A percentile compares a stretch with the other conserved stretches of the same genome.
Evolutionary conservation across 2,888 invertebrate species (phyloP).

Genomic region (Noctua pronuba): DNA sequence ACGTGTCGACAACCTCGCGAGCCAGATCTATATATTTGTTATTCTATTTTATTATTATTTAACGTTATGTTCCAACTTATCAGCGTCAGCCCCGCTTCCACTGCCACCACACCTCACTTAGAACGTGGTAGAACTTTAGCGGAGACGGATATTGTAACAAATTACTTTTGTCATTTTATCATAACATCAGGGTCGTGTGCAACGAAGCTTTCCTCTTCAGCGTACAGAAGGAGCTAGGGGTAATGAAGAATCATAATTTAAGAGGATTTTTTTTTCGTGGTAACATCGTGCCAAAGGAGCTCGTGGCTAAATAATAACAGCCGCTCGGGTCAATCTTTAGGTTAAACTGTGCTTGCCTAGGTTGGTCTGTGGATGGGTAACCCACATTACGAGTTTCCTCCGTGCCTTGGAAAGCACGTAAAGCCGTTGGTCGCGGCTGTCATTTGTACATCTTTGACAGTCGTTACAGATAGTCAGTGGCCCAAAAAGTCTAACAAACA

Average conservation of each 20-base stretch:
- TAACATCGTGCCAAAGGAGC: rapidly evolving
- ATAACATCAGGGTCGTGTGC: slow-evolving; percentile 28
- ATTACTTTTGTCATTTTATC: slow-evolving; percentile 61
- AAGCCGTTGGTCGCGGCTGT: no score
- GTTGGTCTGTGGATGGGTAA: no score
- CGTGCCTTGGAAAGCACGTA: no score
- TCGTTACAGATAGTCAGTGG: no score
- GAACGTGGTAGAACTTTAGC: slow-evolving; percentile 37
- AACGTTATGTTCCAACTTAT: background rate
- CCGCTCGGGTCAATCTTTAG: no score
- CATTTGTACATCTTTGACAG: no score
- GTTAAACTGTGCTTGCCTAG: no score
- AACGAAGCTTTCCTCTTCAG: slow-evolving; percentile 12
- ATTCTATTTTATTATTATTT: background rate
- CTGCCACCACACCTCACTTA: slow-evolving; percentile 34
- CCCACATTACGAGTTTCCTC: no score
- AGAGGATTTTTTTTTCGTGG: background rate
- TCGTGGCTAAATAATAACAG: no score
- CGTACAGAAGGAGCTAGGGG: background rate
- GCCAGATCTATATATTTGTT: no score
- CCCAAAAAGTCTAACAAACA: no score
- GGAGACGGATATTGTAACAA: slow-evolving; percentile 54
- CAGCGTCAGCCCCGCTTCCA: background rate
- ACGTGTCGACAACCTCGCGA: no score
- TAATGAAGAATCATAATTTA: slow-evolving; percentile 15